phyloP scores from a whole-genome alignment of 2,113 vertebrate species.

The Syngnathus typhle region DNA sequence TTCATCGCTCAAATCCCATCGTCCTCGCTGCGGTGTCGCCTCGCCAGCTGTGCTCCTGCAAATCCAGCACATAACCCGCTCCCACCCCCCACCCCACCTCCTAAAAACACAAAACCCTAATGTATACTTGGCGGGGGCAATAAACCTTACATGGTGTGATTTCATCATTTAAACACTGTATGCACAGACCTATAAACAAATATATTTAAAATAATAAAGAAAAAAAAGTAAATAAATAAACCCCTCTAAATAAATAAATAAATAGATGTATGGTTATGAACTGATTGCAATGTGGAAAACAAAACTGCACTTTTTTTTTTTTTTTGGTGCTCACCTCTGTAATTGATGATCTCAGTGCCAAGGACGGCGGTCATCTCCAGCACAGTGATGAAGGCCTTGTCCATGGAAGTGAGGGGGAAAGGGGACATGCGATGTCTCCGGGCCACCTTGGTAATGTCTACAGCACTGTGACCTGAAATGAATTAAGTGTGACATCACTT shows the following conservation, averaged over 20 bases:
- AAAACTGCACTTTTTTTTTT: conserved; percentile 5
- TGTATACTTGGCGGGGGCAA: too few relatives aligned
- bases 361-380: conserved; percentile 98
- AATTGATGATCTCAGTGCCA: conserved; percentile 98
- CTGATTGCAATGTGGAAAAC: conserved; percentile 1
- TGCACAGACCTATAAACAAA: too few relatives aligned
- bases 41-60: conserved; percentile 22
- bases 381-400: conserved; percentile 99
- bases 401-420: conserved; percentile 98
- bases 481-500: neutral
- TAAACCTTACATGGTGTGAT: too few relatives aligned
- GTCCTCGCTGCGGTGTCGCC: conserved; percentile 22
- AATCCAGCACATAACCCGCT: conserved; percentile 18
- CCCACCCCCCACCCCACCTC: neutral
- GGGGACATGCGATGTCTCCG: conserved; percentile 98
- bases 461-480: conserved; percentile 90
- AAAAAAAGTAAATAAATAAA: too few relatives aligned
- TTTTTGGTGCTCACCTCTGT: conserved; percentile 77
- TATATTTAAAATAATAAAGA: too few relatives aligned
- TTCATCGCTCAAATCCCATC: conserved; percentile 31
- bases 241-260: too few relatives aligned
- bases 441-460: conserved; percentile 98
- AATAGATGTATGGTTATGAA: neutral
- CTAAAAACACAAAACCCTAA: conserved; percentile 45
- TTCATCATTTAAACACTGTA: too few relatives aligned